phyloP scores from a whole-genome alignment of 2,113 vertebrate species.

The Amphiprion ocellaris region DNA sequence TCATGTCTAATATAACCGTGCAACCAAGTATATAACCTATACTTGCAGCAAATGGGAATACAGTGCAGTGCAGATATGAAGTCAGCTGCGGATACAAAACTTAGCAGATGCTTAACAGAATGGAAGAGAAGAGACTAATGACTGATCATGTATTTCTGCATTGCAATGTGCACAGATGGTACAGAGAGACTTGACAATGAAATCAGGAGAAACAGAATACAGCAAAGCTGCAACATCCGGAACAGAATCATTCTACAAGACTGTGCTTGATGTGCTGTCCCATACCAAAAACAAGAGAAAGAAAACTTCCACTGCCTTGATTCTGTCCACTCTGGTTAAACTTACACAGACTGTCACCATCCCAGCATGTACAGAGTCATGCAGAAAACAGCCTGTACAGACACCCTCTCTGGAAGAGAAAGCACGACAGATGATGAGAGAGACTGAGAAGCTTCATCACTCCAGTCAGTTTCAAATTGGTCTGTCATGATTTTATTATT shows the following conservation, averaged over 20 bases:
- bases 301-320: conserved; percentile 11
- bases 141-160: conserved; percentile 53
- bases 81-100: conserved; percentile 19
- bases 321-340: conserved; percentile 12
- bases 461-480: conserved; percentile 37
- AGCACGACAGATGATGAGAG: conserved; percentile 23
- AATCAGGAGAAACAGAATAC: conserved; percentile 16
- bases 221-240: conserved; percentile 34
- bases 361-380: conserved; percentile 33
- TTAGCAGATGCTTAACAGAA: conserved; percentile 49
- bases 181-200: conserved; percentile 26
- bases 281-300: background rate
- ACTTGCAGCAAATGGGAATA: conserved; percentile 16
- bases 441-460: conserved; percentile 49
- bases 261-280: conserved; percentile 22
- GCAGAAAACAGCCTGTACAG: conserved; percentile 53
- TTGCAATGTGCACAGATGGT: conserved; percentile 62
- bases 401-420: conserved; percentile 15
- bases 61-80: background rate
- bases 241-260: conserved; percentile 7
- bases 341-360: conserved; percentile 15
- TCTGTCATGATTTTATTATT: conserved; percentile 27
- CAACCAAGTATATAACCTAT: background rate
- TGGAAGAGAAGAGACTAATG: conserved; percentile 46
- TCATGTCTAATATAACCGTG: background rate